A percentile compares a stretch with the other conserved stretches of the same genome.
phyloP scores from a whole-genome alignment of 2,113 vertebrate species.

The Aldabrachelys gigantea region DNA sequence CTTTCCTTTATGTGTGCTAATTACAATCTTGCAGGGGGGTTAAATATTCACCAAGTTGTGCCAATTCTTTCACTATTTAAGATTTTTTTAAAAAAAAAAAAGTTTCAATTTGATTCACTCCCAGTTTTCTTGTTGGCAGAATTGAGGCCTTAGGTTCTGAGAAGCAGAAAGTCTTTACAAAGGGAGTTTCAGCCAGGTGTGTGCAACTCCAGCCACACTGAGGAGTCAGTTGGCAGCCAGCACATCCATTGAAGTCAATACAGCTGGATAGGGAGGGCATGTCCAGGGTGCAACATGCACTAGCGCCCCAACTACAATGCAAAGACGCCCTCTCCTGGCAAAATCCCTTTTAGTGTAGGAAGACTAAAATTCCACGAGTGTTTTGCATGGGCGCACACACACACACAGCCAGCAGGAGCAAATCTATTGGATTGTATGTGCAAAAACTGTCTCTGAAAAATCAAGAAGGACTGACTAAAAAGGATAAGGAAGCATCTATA shows the following conservation, averaged over 20 bases:
- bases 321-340: not conserved
- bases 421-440: not conserved
- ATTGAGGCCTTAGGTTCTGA: not conserved
- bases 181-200: not conserved
- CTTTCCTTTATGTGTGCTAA: conserved; percentile 19
- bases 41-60: conserved; percentile 27
- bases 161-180: not conserved
- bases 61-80: conserved; percentile 1
- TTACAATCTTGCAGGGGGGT: conserved; percentile 9
- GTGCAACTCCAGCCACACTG: not conserved
- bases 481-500: not conserved
- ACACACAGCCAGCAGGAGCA: not conserved
- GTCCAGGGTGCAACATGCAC: not conserved
- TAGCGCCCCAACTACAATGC: not conserved
- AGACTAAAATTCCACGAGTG: not conserved
- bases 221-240: not conserved
- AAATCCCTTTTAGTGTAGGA: not conserved
- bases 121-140: not conserved
- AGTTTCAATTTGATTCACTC: not conserved
- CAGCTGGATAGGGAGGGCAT: not conserved
- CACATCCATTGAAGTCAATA: not conserved
- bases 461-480: not conserved
- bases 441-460: not conserved
- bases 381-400: not conserved
- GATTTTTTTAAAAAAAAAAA: not conserved